Conservation (phyloP, 1,140 invertebrate genomes). For the Bicyclus anynana region DNA sequence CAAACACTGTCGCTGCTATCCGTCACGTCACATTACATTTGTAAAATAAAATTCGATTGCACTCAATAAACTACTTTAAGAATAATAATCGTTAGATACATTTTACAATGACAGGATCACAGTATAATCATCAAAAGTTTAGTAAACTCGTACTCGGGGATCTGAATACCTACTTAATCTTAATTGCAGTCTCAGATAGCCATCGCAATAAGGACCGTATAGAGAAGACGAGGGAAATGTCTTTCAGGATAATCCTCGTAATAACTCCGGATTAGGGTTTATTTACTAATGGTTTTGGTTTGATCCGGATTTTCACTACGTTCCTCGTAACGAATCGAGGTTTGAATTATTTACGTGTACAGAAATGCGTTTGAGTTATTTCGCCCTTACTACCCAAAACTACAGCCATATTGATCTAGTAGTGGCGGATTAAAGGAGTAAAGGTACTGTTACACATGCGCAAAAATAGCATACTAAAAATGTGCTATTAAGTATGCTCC, state of each 20-base stretch:
- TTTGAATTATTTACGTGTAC: not conserved
- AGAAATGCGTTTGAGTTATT: not conserved
- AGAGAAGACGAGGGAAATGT: conserved; percentile 12
- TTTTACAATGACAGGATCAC: no score
- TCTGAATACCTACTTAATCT: conserved; percentile 8
- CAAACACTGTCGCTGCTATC: no score
- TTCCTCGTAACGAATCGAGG: conserved; percentile 1
- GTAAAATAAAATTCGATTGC: no score
- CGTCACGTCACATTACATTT: no score
- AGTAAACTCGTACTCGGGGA: not conserved
- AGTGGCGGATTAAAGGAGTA: no score
- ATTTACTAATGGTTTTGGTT: conserved; percentile 15
- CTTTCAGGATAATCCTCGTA: conserved; percentile 11
- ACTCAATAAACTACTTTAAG: no score
- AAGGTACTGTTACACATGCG: no score
- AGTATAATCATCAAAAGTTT: not conserved
- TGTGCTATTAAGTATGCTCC: no score
- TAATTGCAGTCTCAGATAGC: conserved; percentile 18
- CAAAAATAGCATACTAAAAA: no score
- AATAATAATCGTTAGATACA: no score
- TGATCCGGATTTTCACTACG: conserved; percentile 7
- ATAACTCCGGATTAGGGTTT: conserved; percentile 10
- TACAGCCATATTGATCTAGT: no score
- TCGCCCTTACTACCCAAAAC: no score
- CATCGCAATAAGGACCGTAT: conserved; percentile 17